Percentiles rank a stretch among this genome's conserved stretches.
Evolutionary conservation across 1,140 invertebrate genomes (phyloP).

Genomic region (Heliothis subflexa): DNA sequence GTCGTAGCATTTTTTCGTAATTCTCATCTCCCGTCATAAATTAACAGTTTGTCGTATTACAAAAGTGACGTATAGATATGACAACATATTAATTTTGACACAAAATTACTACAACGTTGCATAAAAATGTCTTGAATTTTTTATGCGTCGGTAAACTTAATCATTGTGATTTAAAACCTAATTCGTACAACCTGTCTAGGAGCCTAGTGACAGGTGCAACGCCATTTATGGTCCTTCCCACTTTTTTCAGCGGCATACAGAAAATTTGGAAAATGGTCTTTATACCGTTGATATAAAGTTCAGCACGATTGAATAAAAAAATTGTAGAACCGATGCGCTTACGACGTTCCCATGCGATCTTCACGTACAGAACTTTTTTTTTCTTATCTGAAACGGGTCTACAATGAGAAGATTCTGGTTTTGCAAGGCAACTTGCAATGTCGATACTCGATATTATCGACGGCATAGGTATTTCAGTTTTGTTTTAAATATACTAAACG

Average conservation of each 20-base stretch:
- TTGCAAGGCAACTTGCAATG: conserved; percentile 78
- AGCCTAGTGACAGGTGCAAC: conserved; percentile 77
- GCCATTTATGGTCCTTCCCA: conserved; percentile 73
- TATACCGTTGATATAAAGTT: conserved; percentile 66
- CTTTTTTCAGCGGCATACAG: conserved; percentile 60
- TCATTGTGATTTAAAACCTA: conserved; percentile 53
- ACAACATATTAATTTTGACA: background rate
- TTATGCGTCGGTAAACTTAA: conserved; percentile 32
- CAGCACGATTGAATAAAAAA: conserved; percentile 65
- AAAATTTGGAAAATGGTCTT: conserved; percentile 65
- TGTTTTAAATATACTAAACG: conserved; percentile 36
- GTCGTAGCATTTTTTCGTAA: background rate
- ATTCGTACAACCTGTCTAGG: conserved; percentile 57
- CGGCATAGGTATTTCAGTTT: conserved; percentile 42
- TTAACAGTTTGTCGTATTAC: background rate
- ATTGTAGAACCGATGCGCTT: conserved; percentile 66
- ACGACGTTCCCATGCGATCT: conserved; percentile 79
- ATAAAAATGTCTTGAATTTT: background rate
- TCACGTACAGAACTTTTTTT: conserved; percentile 76
- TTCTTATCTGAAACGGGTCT: conserved; percentile 78
- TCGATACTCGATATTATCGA: conserved; percentile 49
- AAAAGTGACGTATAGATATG: background rate
- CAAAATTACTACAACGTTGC: conserved; percentile 6
- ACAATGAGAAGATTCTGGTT: conserved; percentile 84
- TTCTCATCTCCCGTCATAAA: background rate